phyloP scores from a whole-genome alignment of 2,113 vertebrate genomes.

The Anthoscopus minutus region DNA sequence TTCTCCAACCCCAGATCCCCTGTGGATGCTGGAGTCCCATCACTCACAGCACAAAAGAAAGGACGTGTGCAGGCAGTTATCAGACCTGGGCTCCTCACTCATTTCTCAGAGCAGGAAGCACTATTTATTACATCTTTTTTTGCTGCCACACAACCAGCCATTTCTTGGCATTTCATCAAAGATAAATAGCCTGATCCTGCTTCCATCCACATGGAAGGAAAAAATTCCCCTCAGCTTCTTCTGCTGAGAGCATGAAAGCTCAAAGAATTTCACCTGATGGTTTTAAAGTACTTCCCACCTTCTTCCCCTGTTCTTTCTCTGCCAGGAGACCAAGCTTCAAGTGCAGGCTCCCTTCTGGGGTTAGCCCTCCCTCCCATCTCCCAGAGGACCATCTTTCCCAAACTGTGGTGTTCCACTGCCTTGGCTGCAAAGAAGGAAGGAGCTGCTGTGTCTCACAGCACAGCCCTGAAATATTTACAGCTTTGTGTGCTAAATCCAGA shows the following conservation, averaged over 20 bases:
- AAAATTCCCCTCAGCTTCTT: neutral
- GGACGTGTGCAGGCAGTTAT: neutral
- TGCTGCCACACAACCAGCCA: neutral
- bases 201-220: neutral
- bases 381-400: neutral
- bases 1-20: neutral
- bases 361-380: neutral
- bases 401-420: accelerated
- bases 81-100: neutral
- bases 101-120: neutral
- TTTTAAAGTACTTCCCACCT: neutral
- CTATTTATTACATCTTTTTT: neutral
- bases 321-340: neutral
- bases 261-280: neutral
- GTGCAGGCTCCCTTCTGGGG: neutral
- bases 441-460: neutral
- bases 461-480: neutral
- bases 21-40: neutral
- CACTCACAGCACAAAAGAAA: neutral
- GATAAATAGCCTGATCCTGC: neutral
- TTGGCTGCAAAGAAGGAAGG: neutral
- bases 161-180: conserved; percentile 13
- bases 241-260: neutral
- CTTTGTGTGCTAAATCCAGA: neutral
- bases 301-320: neutral